Conservation (phyloP, 2,797 vertebrate genomes). For the Sebastiscus albofasciatus region DNA sequence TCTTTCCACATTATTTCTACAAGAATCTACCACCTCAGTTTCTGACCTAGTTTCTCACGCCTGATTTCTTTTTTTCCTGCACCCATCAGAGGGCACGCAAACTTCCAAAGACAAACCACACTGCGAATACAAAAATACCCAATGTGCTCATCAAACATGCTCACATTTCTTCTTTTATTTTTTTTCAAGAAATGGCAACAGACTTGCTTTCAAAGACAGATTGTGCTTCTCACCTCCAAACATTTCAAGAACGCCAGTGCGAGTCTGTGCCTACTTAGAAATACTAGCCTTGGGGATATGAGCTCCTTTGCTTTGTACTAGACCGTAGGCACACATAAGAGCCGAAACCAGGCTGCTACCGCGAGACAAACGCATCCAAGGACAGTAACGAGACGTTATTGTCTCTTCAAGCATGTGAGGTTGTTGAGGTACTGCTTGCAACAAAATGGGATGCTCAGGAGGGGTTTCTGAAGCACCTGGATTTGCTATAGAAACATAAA, state of each 20-base stretch:
- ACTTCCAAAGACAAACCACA: slow-evolving; percentile 41
- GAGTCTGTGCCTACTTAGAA: slow-evolving; percentile 14
- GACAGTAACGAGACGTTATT: slow-evolving; percentile 21
- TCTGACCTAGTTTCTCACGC: slow-evolving; percentile 54
- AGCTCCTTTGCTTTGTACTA: slow-evolving; percentile 36
- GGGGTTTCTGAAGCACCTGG: slow-evolving; percentile 1
- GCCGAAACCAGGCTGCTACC: slow-evolving; percentile 21
- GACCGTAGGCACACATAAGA: slow-evolving; percentile 13
- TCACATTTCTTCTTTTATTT: not conserved
- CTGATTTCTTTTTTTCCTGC: slow-evolving; percentile 12
- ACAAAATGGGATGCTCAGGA: slow-evolving; percentile 23
- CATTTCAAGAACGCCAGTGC: slow-evolving; percentile 18
- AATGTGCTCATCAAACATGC: slow-evolving; percentile 23
- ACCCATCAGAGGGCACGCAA: slow-evolving; percentile 31
- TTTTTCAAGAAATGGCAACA: slow-evolving; percentile 9
- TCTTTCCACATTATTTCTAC: slow-evolving; percentile 1
- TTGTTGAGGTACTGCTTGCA: not conserved
- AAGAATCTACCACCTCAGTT: slow-evolving; percentile 4
- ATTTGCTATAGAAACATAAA: not conserved
- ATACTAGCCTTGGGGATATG: slow-evolving; percentile 30
- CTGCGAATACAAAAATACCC: slow-evolving; percentile 46
- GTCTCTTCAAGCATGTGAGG: slow-evolving; percentile 11
- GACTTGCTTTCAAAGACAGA: slow-evolving; percentile 34
- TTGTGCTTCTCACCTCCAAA: slow-evolving; percentile 41
- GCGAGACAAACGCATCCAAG: slow-evolving; percentile 34